Evolutionary conservation across 2,797 vertebrate genomes (phyloP).

Genomic region (Helostoma temminkii): DNA sequence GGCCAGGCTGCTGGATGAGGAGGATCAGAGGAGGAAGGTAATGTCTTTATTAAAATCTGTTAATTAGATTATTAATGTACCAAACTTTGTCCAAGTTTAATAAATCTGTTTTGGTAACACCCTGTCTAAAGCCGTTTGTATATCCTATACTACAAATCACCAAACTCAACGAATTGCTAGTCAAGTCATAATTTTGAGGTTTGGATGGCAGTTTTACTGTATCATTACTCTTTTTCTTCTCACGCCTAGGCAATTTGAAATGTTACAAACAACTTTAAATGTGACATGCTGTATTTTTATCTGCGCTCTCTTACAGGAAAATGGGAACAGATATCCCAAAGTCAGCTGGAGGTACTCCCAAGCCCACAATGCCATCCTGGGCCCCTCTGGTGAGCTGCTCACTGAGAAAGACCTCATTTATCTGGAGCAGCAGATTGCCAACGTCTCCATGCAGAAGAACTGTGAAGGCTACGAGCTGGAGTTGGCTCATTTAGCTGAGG

Average conservation of each 20-base stretch:
- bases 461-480: slow-evolving; percentile 90
- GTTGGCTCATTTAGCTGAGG: slow-evolving; percentile 87
- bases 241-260: slow-evolving; percentile 32
- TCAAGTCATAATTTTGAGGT: slow-evolving; percentile 58
- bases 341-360: slow-evolving; percentile 91
- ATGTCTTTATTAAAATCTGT: slow-evolving; percentile 7
- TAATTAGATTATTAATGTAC: background rate
- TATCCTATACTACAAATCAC: too few species aligned
- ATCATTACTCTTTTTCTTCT: slow-evolving; percentile 47
- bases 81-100: too few species aligned
- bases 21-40: slow-evolving; percentile 86
- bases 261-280: slow-evolving; percentile 28
- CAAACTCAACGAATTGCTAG: slow-evolving; percentile 39
- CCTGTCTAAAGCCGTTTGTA: too few species aligned
- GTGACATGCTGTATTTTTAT: slow-evolving; percentile 42
- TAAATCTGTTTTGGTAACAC: too few species aligned
- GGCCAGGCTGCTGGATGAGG: slow-evolving; percentile 86
- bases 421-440: slow-evolving; percentile 92
- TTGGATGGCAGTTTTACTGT: slow-evolving; percentile 52
- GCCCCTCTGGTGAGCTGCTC: slow-evolving; percentile 95
- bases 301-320: slow-evolving; percentile 74
- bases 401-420: slow-evolving; percentile 92
- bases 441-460: slow-evolving; percentile 88
- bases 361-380: slow-evolving; percentile 92
- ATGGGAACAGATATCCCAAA: slow-evolving; percentile 72